Evolutionary conservation across 2,113 vertebrate genomes (phyloP), one percentile per base, ranked within the genome.

Genomic region (Narcine bancroftii): DNA sequence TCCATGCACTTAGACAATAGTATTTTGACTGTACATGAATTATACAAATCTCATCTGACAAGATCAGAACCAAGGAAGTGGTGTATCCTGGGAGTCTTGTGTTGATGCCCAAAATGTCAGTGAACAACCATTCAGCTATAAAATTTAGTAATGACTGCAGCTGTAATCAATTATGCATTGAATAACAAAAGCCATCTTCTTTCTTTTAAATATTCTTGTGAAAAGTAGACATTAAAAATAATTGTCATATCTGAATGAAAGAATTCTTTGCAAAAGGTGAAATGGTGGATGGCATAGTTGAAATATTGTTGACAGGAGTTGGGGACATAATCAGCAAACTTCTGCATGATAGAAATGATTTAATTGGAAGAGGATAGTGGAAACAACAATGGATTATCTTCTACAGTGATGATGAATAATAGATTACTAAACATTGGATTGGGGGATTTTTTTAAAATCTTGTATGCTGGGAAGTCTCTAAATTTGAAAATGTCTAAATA

Each of bases 101-200:
- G 87, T 66, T 36, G 89, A 42, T 91, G 42, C 89, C 87, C 87
- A 65, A 69, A 91, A 69, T 91, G 89, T 91, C 42, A 66, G 39
- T 91, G 89, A 91, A 19, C 50, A 87, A 39, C 53, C 56, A 69
- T 69, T 47, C 89, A 71, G 63, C 39, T 69, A 42, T 91, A 66
- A 71, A 29, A 91, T 91, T 66, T 91, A 42, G 89, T 47, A 91
- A 39, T 91, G 26, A 69, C 89, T 91, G 63, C 89, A 91, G 89
- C 89, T 91, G 89, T 91, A 91, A 69, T 91, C 89, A 91, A 91
- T 91, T 91, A 71, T 47, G 89, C 45, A 66, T 69, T 69, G 56
- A 89, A 89, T 47, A 69, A 91, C 65, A 91, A 66, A 91, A 91
- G 66, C 63, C 65, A 69, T 11, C 89, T 65, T 42, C 39, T 91